Evolutionary conservation across 1,140 invertebrate species (phyloP).

Genomic region (Drosophila novamexicana): DNA sequence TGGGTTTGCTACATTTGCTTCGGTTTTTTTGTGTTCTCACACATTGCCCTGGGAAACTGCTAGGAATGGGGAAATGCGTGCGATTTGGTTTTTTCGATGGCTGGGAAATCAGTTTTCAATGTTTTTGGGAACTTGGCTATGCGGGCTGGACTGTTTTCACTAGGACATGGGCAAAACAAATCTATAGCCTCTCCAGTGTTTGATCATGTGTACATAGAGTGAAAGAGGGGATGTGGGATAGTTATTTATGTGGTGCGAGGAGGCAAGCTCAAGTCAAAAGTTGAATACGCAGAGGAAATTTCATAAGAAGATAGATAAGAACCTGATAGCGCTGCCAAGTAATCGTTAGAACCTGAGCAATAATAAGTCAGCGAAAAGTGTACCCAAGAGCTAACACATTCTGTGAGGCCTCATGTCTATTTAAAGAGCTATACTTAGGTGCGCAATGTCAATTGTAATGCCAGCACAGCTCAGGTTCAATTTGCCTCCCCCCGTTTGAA

Average conservation of each 20-base stretch:
- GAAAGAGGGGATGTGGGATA: conserved; percentile 24
- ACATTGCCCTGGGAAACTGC: conserved; percentile 44
- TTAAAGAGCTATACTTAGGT: conserved; percentile 43
- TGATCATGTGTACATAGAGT: background rate
- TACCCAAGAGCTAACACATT: conserved; percentile 26
- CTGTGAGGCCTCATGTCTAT: conserved; percentile 33
- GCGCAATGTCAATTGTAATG: conserved; percentile 63
- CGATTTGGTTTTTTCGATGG: conserved; percentile 62
- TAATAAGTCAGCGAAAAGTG: conserved; percentile 40
- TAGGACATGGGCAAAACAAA: conserved; percentile 42
- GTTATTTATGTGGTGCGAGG: conserved; percentile 28
- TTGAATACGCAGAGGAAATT: background rate
- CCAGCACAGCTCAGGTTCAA: conserved; percentile 65
- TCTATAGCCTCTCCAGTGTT: conserved; percentile 19
- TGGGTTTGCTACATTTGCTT: conserved; percentile 58
- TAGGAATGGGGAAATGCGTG: conserved; percentile 38
- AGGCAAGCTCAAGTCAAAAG: conserved; percentile 43
- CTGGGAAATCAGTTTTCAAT: conserved; percentile 42
- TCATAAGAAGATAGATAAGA: background rate
- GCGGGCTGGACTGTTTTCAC: conserved; percentile 37
- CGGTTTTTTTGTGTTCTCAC: conserved; percentile 46
- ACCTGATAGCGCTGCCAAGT: background rate
- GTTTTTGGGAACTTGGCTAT: conserved; percentile 47
- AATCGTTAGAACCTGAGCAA: background rate
- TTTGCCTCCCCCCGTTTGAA: conserved; percentile 36